Base-by-base conservation (phyloP, 2,113 vertebrate species). In the Porphyrio hochstetteri region DNA sequence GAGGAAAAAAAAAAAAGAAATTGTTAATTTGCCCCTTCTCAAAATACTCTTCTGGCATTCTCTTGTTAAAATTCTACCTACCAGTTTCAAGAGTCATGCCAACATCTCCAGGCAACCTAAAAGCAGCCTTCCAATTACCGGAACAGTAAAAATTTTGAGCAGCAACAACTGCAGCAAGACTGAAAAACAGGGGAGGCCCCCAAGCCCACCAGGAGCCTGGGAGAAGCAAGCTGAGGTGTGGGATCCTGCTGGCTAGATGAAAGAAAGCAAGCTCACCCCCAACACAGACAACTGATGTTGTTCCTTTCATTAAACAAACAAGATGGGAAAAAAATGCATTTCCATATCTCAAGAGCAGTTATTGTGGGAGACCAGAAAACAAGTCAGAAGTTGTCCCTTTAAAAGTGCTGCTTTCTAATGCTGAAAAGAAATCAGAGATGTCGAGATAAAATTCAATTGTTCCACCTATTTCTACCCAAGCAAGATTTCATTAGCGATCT, bases 181-280 rank as follows among this genome's bases (percentile, higher is more conserved):
- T 52, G 7, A 31, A n/a, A 64, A 77, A 70, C 33, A 0, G 2
- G 1, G 10, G n/a, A 74, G 7, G 7, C 1, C 10, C 12, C 21
- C 24, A 56, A n/a, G 31, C 42, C 33, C 38, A 46, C 7, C 12
- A 40, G 28, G 21, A 50, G 17, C 21, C 50, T 46, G 59, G 16
- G 21, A 80, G n/a, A 82, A 85, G 35, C 12, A 68, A 85, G 14
- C 8, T 57, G 69, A 79, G 12, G 18, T 11, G 9, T 36, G 23
- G 11, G 46, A 57, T 71, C 24, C 8, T 24, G 18, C 42, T 82
- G 70, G 5, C 5, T 35, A 11, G 15, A 4, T n/a, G 44, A 74
- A 80, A 48, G 4, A 91, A 61, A 46, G 6, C 13, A 52, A 89
- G 8, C 4, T 15, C 28, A 56, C 2, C 29, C 9, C 25, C 42